Evolutionary conservation across 2,797 vertebrate genomes (phyloP), one percentile per base, ranked within the genome.

Genomic region (Delichon dasypus): DNA sequence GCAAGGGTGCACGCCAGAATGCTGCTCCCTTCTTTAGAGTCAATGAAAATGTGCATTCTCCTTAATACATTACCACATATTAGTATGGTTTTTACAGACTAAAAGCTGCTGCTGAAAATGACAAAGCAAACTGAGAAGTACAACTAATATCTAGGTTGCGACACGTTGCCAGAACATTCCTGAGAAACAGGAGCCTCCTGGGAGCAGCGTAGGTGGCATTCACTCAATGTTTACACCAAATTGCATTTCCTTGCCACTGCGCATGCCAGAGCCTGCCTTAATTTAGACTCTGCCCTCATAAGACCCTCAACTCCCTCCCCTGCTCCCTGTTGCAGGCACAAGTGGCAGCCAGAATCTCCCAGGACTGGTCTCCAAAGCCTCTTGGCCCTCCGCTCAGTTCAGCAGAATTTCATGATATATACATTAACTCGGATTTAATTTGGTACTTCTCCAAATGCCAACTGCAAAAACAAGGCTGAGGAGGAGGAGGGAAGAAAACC

Each of bases 131-230:
- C 42, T 36, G 88, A 73, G 85, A 94, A 95, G 90, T 68, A 94
- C 76, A 85, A 60, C 88, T 79, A 86, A 86, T 85, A 79, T 65
- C 34, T 71, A 61, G 40, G 81, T 66, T 93, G 75, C 62, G 72
- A 86, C 58, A 75, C 36, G 64, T 85, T 95, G 84, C 91, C 90
- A 94, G 87, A 94, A 94, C 89, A 89, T 94, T 96, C 91, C 91
- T 17, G 21, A 82, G 86, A 94, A 92, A 67, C 34, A 26, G 72
- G 66, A 88, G 50, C 44, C 86, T 89, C 80, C 90, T 58, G 89
- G 85, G 72, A 94, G 94, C 17, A 16, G 65, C 25, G 55, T 93
- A 84, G 84, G 92, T 93, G 93, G 94, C 60, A 55, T 78, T 67
- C 0, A 1, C 44, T 79, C 89, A 32, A 0, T 1, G 1, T 50